phyloP scores from a whole-genome alignment of 2,888 invertebrate genomes.

The Diadegma fenestrale region DNA sequence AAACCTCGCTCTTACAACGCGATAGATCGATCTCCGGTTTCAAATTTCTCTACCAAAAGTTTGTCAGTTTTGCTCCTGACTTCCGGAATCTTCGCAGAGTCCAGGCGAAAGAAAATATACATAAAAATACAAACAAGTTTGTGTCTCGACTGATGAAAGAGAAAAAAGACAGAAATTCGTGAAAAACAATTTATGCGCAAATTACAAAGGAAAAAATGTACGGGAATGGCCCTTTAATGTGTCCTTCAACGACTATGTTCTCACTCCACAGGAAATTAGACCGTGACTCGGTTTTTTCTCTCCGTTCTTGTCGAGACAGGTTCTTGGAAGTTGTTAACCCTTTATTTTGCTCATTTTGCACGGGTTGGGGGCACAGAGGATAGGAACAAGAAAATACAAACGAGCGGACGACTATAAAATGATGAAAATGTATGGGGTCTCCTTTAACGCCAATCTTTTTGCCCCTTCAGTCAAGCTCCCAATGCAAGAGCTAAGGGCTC shows the following conservation, averaged over 20 bases:
- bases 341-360: background rate
- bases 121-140: background rate
- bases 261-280: background rate
- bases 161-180: background rate
- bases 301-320: slow-evolving; percentile 24
- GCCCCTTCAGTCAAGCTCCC: background rate
- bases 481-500: slow-evolving; percentile 40
- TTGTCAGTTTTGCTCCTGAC: background rate
- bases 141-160: too few relatives aligned
- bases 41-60: background rate
- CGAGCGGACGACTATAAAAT: slow-evolving; percentile 13
- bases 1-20: slow-evolving; percentile 63
- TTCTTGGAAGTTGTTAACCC: background rate
- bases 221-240: background rate
- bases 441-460: slow-evolving; percentile 17
- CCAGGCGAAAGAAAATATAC: background rate
- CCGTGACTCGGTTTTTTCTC: slow-evolving; percentile 8
- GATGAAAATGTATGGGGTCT: slow-evolving; percentile 41
- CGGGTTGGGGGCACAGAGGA: background rate
- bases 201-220: background rate
- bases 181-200: background rate
- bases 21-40: slow-evolving; percentile 8
- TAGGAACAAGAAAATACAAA: background rate
- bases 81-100: background rate
- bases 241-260: background rate